These are phyloP conservation scores for Argyra leucocephala DNA, from an alignment of 2,888 invertebrate genomes.

Conservation along the genomic window DNA sequence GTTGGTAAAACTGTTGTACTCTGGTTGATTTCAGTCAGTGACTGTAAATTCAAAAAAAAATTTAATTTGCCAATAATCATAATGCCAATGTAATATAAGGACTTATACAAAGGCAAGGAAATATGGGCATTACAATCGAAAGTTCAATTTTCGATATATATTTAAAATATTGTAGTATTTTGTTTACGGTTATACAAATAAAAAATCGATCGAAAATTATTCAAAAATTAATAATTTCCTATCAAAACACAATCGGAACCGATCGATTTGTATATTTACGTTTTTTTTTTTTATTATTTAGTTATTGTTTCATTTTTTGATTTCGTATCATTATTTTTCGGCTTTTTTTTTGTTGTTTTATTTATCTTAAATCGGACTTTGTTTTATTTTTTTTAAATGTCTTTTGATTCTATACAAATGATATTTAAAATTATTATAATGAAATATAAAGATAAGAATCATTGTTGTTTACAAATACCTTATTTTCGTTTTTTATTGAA, in stretches of 20 bases:
- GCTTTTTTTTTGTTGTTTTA: not conserved
- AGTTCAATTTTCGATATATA: too few species aligned
- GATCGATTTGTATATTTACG: not conserved
- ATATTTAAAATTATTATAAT: conserved; percentile 6
- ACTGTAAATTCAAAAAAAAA: too few species aligned
- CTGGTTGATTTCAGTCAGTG: too few species aligned
- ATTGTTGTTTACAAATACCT: not conserved
- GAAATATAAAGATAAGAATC: not conserved
- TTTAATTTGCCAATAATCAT: too few species aligned
- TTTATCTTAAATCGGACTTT: not conserved
- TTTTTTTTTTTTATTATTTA: too few species aligned
- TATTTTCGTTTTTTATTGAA: not conserved
- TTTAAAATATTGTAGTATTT: too few species aligned
- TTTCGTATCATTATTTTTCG: not conserved
- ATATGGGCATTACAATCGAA: too few species aligned
- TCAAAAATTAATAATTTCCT: conserved; percentile 2
- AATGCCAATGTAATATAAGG: too few species aligned
- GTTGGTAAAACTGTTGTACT: too few species aligned
- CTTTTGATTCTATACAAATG: not conserved
- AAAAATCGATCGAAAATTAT: not conserved
- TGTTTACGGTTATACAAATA: too few species aligned
- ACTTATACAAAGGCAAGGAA: too few species aligned
- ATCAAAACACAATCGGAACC: conserved; percentile 1
- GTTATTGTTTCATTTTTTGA: not conserved
- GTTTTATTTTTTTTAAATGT: not conserved